Base-by-base conservation (phyloP, 2,113 vertebrate genomes). In the Bagarius yarrelli region DNA sequence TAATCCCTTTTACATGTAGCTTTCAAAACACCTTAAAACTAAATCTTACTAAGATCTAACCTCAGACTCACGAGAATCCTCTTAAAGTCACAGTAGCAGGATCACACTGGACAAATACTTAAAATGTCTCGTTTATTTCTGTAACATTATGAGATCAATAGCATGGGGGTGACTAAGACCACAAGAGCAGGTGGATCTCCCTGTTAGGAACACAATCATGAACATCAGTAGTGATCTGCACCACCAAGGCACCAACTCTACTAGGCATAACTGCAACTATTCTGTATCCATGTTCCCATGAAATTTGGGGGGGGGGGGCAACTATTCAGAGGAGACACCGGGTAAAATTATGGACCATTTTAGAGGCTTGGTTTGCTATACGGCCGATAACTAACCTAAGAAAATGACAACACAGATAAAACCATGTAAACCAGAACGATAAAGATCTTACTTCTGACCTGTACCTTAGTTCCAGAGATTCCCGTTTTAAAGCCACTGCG, bases 161-260 rank as follows among this genome's bases (percentile, higher is more conserved):
- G 53, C 53, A 76, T 19, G 52, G 16, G 4, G 21, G 13, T 27
- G 15, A 59, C 2, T 23, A 32, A 55, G 70, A 73, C 70, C 70
- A 55, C 70, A 23, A 73, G 25, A 53, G 70, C 44, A 47, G 44
- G 44, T 47, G 44, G 44, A 47, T 11, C 4, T 47, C 44, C 9
- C 44, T 47, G 44, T 11, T 47, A 47, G 11, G 44, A 47, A 5
- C 44, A 47, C 44, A 47, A 47, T 8, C 44, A 47, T 36, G 52
- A 57, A 27, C 87, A 76, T 90, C 86, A 89, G 87, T 85, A 88
- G 85, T 80, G 88, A 88, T 85, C 83, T 84, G 86, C 73, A 59
- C 74, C 88, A 88, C 88, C 82, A 85, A 90, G 90, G 90, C 92
- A 91, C 89, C 90, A 71, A 81, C 85, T 85, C 81, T 21, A 47